Base-by-base conservation (phyloP, 2,113 vertebrate species). In the Leptobrachium ailaonicum region DNA sequence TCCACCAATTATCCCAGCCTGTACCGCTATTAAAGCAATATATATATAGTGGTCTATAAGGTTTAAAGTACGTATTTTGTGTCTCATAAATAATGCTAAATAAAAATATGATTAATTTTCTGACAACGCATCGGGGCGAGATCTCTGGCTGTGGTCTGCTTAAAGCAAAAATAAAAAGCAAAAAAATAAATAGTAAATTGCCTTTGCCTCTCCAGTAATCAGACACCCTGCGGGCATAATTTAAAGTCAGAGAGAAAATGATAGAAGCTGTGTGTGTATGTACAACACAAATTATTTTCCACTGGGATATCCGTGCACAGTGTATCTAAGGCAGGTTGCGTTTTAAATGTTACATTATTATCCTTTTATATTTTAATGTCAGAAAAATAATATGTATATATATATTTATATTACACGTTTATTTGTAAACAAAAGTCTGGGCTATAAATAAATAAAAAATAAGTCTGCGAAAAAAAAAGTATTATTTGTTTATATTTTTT, bases 181-280 rank as follows among this genome's bases (percentile, higher is more conserved):
- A 32, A 50, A 50, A 50, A 50, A 69, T 62, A 77, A 41, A 77
- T 32, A 32, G 20, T 32, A 32, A 32, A 32, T 32, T 32, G 20
- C 20, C 20, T 32, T 32, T 32, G 20, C 20, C 54, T 47, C 75
- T 69, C 2, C 47, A 77, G 75, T 77, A 68, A 58, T 77, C 66
- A 69, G 32, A 56, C 45, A 41, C 71, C 68, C 78, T 73, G 14
- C 40, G 78, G 78, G 47, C 78, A 73, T 73, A 71, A 80, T 67
- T 80, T 80, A 73, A 73, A 80, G 63, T 73, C 70, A 80, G 66
- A 62, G 20, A 80, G 66, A 74, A 73, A 53, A 73, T 67, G 42
- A 47, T 60, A 64, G 56, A 66, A 45, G 14, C 69, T 42, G 70
- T 58, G 70, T 80, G 41, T 67, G 73, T 66, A 58, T n/a, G 20